Evolutionary conservation across 53 echinoderm and acorn worm species (phyloP).

Genomic region (Astropecten irregularis): DNA sequence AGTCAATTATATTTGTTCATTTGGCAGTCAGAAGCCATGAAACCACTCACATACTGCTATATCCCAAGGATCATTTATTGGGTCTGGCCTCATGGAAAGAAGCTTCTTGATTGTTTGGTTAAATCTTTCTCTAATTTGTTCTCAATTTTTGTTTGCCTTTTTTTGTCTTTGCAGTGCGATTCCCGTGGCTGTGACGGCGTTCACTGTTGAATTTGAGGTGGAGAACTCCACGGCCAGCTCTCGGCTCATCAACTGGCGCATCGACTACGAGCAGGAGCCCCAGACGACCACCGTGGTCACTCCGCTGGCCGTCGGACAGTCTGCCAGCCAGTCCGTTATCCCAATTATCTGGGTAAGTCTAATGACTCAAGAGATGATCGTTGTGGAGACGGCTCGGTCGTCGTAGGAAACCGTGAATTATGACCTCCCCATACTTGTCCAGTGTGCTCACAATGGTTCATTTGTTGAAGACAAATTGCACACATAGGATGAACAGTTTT

Average conservation of each 20-base stretch:
- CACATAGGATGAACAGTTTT: no score
- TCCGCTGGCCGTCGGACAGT: conserved; percentile 3
- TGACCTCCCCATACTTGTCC: background rate
- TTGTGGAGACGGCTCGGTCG: no score
- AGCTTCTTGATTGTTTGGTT: no score
- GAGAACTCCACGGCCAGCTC: conserved; percentile 70
- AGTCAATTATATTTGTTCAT: no score
- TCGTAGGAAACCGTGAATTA: background rate
- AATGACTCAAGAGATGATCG: background rate
- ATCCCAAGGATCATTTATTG: no score
- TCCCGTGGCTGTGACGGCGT: conserved; percentile 4
- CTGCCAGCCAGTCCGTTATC: conserved; percentile 20
- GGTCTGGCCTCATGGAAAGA: no score
- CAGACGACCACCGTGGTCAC: conserved; percentile 46
- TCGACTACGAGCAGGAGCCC: conserved; percentile 47
- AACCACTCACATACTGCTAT: no score
- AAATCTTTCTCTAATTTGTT: background rate
- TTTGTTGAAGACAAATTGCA: no score
- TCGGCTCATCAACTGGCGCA: conserved; percentile 87
- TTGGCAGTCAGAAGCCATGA: no score
- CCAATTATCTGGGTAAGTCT: conserved; percentile 31
- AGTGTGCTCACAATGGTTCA: background rate
- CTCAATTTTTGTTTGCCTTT: background rate
- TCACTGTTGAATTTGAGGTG: conserved; percentile 83
- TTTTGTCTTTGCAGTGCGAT: no score